Conservation (phyloP, 2,797 vertebrate genomes). For the Enteromius trimaculatus region DNA sequence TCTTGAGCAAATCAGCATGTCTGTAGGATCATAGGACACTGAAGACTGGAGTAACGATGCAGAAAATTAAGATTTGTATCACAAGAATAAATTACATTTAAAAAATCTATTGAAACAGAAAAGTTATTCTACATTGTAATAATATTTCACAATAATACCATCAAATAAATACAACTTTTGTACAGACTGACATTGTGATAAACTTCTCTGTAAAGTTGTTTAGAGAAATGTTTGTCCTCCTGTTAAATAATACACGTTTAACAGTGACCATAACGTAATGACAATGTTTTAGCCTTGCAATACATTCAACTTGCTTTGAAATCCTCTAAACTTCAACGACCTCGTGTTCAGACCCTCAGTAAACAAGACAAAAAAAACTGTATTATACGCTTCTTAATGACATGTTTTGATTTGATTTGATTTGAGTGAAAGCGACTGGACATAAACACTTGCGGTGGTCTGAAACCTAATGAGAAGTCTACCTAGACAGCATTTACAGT, state of each 20-base stretch:
- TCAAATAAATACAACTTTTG: background rate
- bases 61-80: background rate
- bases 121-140: background rate
- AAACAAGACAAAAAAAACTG: background rate
- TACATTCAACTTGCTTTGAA: background rate
- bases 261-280: background rate
- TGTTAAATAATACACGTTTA: background rate
- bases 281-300: background rate
- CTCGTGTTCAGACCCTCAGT: background rate
- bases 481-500: background rate
- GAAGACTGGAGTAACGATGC: too few relatives aligned
- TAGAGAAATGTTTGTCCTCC: background rate
- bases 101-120: background rate
- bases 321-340: background rate
- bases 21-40: background rate
- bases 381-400: background rate
- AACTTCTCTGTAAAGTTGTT: background rate
- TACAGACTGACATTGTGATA: background rate
- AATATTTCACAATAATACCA: background rate
- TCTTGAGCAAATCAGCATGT: background rate
- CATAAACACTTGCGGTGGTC: background rate
- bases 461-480: background rate
- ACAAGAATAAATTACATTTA: background rate
- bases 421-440: background rate
- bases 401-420: background rate